Conservation (phyloP, 2,797 vertebrate species). For the Poecilia velifera region DNA sequence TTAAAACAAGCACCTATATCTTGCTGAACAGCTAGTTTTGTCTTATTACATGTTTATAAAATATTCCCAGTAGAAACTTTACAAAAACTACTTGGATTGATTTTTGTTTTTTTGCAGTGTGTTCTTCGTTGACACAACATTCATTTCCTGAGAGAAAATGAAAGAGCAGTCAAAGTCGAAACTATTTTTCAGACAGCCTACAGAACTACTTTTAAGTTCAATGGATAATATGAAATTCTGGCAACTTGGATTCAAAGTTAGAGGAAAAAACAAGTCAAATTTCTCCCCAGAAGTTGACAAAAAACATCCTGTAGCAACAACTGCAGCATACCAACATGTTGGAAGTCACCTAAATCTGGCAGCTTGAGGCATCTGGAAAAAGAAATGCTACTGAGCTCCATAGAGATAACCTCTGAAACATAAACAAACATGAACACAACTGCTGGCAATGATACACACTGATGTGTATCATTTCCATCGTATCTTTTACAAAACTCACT, state of each 20-base stretch:
- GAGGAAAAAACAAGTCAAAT: neutral
- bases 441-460: neutral
- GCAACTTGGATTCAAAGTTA: neutral
- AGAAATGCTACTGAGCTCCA: neutral
- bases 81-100: no score
- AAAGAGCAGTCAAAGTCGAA: neutral
- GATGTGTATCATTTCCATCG: neutral
- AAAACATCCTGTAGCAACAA: neutral
- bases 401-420: neutral
- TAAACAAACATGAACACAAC: slow-evolving; percentile 12
- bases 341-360: slow-evolving; percentile 30
- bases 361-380: slow-evolving; percentile 5
- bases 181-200: neutral
- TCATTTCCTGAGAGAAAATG: neutral
- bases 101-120: no score
- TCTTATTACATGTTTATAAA: no score
- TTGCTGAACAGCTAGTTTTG: no score
- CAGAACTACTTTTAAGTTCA: neutral
- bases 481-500: neutral
- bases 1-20: no score
- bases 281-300: neutral
- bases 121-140: neutral
- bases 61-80: no score
- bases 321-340: slow-evolving; percentile 3
- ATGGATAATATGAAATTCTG: neutral